Evolutionary conservation across 2,888 invertebrate genomes (phyloP).

Genomic region (Dysmachus trigonus): DNA sequence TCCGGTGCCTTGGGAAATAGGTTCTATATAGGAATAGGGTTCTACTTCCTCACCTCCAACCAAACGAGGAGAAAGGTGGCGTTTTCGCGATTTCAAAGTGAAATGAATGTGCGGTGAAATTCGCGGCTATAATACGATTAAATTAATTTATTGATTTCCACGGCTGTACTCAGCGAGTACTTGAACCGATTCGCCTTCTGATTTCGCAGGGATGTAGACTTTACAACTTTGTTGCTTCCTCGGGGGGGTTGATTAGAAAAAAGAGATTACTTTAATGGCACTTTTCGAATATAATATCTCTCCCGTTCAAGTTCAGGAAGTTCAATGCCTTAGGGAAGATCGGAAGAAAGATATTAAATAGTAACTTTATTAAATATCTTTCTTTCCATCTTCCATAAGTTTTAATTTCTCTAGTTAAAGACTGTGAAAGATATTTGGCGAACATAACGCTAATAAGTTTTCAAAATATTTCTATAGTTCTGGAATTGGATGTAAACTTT

Average conservation of each 20-base stretch:
- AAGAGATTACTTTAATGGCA: neutral
- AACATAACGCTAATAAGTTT: neutral
- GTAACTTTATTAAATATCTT: neutral
- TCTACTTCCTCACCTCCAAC: neutral
- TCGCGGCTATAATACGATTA: neutral
- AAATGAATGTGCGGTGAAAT: neutral
- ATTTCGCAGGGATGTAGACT: neutral
- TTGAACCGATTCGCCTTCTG: neutral
- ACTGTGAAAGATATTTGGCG: neutral
- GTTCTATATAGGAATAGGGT: neutral
- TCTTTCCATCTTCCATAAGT: neutral
- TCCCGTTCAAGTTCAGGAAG: neutral
- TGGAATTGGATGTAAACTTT: neutral
- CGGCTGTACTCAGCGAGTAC: neutral
- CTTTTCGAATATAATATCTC: neutral
- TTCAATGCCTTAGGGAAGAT: neutral
- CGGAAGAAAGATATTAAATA: neutral
- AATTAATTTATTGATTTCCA: neutral
- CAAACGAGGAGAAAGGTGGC: neutral
- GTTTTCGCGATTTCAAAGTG: neutral
- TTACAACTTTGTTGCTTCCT: neutral
- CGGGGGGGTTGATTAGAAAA: neutral
- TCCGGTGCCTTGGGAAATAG: neutral
- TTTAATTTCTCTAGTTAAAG: neutral
- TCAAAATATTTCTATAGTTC: neutral